phyloP scores from a whole-genome alignment of 1,140 invertebrate genomes.

The Oedothorax gibbosus region DNA sequence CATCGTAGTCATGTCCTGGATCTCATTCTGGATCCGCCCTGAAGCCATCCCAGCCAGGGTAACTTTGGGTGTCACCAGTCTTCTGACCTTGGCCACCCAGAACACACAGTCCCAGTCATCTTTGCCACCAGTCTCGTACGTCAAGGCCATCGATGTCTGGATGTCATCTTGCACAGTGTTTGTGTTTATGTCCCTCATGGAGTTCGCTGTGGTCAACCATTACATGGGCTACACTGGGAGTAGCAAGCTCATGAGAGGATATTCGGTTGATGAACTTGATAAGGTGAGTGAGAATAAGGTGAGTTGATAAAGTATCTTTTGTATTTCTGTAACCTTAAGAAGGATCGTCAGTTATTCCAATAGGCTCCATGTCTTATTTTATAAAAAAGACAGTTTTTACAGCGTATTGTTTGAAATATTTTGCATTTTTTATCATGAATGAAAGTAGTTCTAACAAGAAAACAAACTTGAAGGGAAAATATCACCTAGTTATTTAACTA shows the following conservation, averaged over 20 bases:
- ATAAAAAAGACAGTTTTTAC: no score
- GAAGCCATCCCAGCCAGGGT: conserved; percentile 76
- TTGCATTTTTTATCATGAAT: no score
- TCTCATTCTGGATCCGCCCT: conserved; percentile 77
- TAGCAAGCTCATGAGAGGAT: conserved; percentile 88
- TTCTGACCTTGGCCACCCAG: conserved; percentile 84
- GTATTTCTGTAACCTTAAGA: not conserved
- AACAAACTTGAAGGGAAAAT: no score
- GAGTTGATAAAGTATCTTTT: not conserved
- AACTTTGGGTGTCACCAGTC: conserved; percentile 75
- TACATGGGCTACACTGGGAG: conserved; percentile 76
- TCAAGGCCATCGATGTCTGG: conserved; percentile 93
- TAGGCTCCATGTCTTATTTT: no score
- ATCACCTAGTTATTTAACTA: no score
- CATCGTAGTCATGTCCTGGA: conserved; percentile 78
- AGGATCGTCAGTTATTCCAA: no score
- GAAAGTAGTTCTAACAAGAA: no score
- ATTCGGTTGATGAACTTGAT: conserved; percentile 81
- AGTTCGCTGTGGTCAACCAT: conserved; percentile 92
- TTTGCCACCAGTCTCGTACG: conserved; percentile 89
- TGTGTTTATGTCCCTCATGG: conserved; percentile 91
- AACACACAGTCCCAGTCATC: conserved; percentile 91
- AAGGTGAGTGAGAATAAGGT: conserved; percentile 35
- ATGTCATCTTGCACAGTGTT: conserved; percentile 94
- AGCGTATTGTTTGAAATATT: no score